Evolutionary conservation across 2,888 invertebrate genomes (phyloP).

Genomic region (Acanthacorydalis orientalis): DNA sequence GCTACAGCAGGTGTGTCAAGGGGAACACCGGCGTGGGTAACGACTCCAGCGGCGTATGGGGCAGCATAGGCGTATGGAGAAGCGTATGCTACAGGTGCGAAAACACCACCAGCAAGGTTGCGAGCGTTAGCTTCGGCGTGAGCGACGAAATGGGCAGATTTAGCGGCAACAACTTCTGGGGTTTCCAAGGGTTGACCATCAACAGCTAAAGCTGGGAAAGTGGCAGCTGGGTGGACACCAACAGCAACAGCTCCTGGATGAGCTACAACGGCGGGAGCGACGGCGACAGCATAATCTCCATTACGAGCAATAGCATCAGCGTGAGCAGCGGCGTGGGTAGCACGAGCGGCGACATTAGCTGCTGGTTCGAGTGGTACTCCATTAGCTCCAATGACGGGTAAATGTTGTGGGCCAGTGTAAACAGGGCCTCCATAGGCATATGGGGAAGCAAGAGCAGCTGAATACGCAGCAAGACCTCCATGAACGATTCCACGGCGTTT

Average conservation of each 20-base stretch:
- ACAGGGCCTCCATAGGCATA: not conserved
- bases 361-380: conserved; percentile 4
- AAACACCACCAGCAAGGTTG: conserved; percentile 12
- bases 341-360: conserved; percentile 1
- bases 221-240: conserved; percentile 14
- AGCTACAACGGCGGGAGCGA: not conserved
- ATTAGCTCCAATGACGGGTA: conserved; percentile 1
- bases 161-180: conserved; percentile 28
- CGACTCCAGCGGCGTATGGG: not conserved
- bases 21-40: conserved; percentile 9
- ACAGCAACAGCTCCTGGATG: conserved; percentile 14
- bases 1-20: not conserved
- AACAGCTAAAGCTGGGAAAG: conserved; percentile 21
- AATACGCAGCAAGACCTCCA: conserved; percentile 18
- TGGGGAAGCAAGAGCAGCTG: not conserved
- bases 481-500: no score
- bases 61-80: not conserved
- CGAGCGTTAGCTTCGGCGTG: conserved; percentile 28
- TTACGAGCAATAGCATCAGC: conserved; percentile 1
- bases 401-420: conserved; percentile 1
- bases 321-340: conserved; percentile 1
- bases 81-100: not conserved
- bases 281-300: not conserved
- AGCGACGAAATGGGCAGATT: conserved; percentile 38
- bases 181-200: conserved; percentile 32